These are phyloP conservation scores for Alcis repandata DNA, from an alignment of 2,888 invertebrate genomes.

Conservation along the genomic window DNA sequence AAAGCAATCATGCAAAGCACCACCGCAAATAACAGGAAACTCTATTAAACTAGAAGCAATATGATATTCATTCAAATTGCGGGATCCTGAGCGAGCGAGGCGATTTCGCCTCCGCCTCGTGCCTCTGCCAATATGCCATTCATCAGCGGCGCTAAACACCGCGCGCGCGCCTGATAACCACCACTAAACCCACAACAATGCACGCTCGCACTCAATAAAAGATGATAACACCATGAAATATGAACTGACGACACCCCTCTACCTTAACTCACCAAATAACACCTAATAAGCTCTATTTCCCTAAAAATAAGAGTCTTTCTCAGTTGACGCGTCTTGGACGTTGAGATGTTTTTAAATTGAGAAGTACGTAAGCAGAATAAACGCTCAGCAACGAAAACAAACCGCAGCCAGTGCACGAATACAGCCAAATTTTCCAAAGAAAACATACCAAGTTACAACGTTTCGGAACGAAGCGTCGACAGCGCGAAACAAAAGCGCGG, in stretches of 20 bases:
- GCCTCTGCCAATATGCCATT: slow-evolving; percentile 77
- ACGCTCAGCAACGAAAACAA: slow-evolving; percentile 80
- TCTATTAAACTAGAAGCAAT: slow-evolving; percentile 39
- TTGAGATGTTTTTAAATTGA: slow-evolving; percentile 64
- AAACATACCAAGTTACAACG: slow-evolving; percentile 81
- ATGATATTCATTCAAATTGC: slow-evolving; percentile 45
- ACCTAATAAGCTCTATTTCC: slow-evolving; percentile 49
- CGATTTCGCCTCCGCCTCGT: slow-evolving; percentile 14
- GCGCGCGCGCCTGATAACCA: slow-evolving; percentile 80
- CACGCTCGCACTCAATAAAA: slow-evolving; percentile 86
- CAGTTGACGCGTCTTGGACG: slow-evolving; percentile 33
- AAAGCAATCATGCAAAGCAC: slow-evolving; percentile 29
- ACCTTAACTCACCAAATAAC: slow-evolving; percentile 47
- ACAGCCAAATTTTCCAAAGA: slow-evolving; percentile 83
- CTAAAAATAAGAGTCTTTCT: slow-evolving; percentile 49
- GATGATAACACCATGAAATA: slow-evolving; percentile 86
- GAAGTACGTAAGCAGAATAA: slow-evolving; percentile 71
- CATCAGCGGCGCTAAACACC: slow-evolving; percentile 83
- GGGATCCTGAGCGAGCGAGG: slow-evolving; percentile 21
- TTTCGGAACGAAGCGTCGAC: slow-evolving; percentile 78
- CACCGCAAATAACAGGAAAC: slow-evolving; percentile 32
- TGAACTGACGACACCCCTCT: slow-evolving; percentile 82
- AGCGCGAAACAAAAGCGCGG: slow-evolving; percentile 86
- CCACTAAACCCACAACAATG: slow-evolving; percentile 85
- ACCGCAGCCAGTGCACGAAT: slow-evolving; percentile 76